phyloP scores from a whole-genome alignment of 1,140 invertebrate genomes.

The Uloborus diversus region DNA sequence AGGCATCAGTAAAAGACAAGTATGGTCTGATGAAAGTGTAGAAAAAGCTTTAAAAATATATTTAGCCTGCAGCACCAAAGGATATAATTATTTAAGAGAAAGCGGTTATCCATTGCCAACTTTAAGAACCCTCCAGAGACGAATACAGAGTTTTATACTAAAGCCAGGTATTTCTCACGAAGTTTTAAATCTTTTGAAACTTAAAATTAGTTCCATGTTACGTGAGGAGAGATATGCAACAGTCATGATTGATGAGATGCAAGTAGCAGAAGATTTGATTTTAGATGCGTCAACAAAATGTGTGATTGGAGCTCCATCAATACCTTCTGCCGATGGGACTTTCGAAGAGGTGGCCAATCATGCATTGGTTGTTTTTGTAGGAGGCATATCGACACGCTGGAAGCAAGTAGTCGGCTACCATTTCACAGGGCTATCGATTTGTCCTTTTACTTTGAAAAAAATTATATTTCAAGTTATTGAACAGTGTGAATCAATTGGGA shows the following conservation, averaged over 20 bases:
- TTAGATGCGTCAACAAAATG: background rate
- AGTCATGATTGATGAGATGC: background rate
- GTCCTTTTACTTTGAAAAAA: no score
- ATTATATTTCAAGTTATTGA: background rate
- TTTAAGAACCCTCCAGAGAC: background rate
- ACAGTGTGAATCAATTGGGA: background rate
- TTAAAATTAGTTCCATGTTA: background rate
- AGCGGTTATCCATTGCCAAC: background rate
- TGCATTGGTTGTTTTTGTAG: constrained; percentile 8
- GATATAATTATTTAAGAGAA: constrained; percentile 7
- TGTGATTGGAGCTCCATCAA: constrained; percentile 3
- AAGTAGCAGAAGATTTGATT: background rate
- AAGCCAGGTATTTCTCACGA: no score
- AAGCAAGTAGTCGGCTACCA: no score
- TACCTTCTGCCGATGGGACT: no score
- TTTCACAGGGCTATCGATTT: no score
- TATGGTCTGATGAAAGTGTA: constrained; percentile 10
- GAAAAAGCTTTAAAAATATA: constrained; percentile 9
- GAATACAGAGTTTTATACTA: background rate
- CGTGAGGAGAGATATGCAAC: background rate
- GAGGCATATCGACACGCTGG: no score
- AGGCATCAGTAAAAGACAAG: background rate
- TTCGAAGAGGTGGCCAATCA: constrained; percentile 13
- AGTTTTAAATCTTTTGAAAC: no score
- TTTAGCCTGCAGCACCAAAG: background rate